Conservation (phyloP, 2,888 invertebrate genomes). For the Anarsia innoxiella region DNA sequence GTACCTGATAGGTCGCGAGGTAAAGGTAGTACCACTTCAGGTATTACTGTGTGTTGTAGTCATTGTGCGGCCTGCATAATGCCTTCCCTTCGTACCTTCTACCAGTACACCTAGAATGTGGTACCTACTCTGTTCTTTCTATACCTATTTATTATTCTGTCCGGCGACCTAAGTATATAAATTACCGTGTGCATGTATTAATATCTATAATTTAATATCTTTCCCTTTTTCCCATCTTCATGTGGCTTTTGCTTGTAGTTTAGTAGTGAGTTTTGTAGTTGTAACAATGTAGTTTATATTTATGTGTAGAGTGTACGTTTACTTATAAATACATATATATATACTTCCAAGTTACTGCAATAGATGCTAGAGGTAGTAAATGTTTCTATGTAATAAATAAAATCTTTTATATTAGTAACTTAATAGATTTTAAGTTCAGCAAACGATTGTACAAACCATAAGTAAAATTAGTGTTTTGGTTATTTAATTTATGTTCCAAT, state of each 20-base stretch:
- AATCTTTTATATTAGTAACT: too few species aligned
- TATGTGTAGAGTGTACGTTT: slow-evolving; percentile 2
- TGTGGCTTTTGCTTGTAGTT: slow-evolving; percentile 14
- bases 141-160: slow-evolving; percentile 1
- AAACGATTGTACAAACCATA: too few species aligned
- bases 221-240: neutral
- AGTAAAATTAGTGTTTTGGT: too few species aligned
- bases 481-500: too few species aligned
- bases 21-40: slow-evolving; percentile 77
- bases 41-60: slow-evolving; percentile 73
- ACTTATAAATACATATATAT: too few species aligned
- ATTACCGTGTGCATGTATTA: neutral
- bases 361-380: too few species aligned
- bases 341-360: too few species aligned
- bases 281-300: neutral
- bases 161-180: neutral
- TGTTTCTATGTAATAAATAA: too few species aligned
- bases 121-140: slow-evolving; percentile 47
- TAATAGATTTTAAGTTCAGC: too few species aligned
- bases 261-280: slow-evolving; percentile 9
- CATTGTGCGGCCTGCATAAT: slow-evolving; percentile 74
- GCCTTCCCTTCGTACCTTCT: slow-evolving; percentile 56
- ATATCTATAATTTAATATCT: neutral
- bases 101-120: slow-evolving; percentile 72
- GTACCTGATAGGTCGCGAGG: slow-evolving; percentile 96